Base-by-base conservation (phyloP, 2,797 vertebrate species). In the Brachyrhaphis roseni region DNA sequence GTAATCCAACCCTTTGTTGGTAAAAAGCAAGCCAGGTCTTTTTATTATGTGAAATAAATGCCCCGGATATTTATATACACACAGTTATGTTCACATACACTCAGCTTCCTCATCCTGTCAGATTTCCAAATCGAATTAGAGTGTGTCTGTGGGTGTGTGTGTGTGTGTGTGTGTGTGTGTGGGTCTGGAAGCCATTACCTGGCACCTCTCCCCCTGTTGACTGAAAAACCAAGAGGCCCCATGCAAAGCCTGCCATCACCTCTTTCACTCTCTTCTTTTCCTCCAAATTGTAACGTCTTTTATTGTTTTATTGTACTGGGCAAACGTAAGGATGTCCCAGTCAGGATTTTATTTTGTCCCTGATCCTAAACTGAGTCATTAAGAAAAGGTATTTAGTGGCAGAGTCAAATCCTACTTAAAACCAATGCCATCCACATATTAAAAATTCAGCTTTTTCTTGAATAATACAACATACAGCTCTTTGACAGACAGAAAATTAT, bases 111-210 rank as follows among this genome's bases (percentile, higher is more conserved):
- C 78, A 76, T 89, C 73, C 73, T 87, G 84, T 91, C 85, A 90
- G 78, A 89, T 90, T 92, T 91, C 82, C 80, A 91, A 91, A 91
- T 90, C 12, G 1, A 93, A 91, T 90, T 90, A 85, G 81, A 28
- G 74, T 68, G 83, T 85, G 66, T 76, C 72, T 41, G 80, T 80
- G 28, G 64, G 53, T 8, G 49, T 51, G 49, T 77, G 47, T 74
- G 82, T 90, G 75, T 75, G 80, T 73, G 36, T 39, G 36, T 39
- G 36, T 47, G 46, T 49, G 49, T 51, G 15, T 51, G 75, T 76
- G 77, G 34, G 81, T 93, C 93, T 94, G 93, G 93, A 94, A 94
- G 79, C 86, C 86, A 94, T 94, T 95, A 94, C 91, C 87, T 93
- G 93, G 89, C 90, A 91, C 78, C 78, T 85, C 89, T 90, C 86